Evolutionary conservation across 2,888 invertebrate genomes (phyloP), one percentile per base, ranked within the genome.

Genomic region (Tillus elongatus): DNA sequence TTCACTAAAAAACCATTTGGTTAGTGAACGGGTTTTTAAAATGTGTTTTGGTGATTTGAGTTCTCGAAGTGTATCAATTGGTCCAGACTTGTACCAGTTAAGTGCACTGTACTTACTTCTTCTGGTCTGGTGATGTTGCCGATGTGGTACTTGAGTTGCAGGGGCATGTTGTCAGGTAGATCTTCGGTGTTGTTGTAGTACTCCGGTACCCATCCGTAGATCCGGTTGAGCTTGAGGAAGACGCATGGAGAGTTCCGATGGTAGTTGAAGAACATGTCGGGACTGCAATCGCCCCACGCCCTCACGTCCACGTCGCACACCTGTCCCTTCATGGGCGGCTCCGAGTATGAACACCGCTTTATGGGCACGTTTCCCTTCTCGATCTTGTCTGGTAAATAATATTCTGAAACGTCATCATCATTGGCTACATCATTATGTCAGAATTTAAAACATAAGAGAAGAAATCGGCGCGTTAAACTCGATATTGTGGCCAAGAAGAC

Each of bases 211-310:
- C 93, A 95, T 12, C 81, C 88, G 53, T 79, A 92, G 56, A 93
- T 92, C 75, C 87, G 91, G 69, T 98, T 98, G 27, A 98, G 70
- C 63, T 97, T 97, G 38, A 98, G 72, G 60, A 96, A 84, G 45
- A 97, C 75, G 66, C 98, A 98, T 0, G 97, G 97, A 12, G 84
- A 80, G 28, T 91, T 92, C 58, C 82, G 82, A 61, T 88, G 84
- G 66, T 89, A 97, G 41, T 89, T 92, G 64, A 84, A 98, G 52
- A 79, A 73, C 56, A 90, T 84, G 46, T 85, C 85, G 50, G 79
- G 79, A 8, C 80, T 82, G 64, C 95, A 96, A 0, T 82, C 81
- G 0, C 73, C 72, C 75, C 88, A 86, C 13, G 77, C 71, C 53
- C 82, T 78, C 35, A 91, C 80, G 56, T 92, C 84, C 35, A 93